Evolutionary conservation across 2,797 vertebrate species (phyloP), one percentile per base, ranked within the genome.

Genomic region (Naso thynnoides): DNA sequence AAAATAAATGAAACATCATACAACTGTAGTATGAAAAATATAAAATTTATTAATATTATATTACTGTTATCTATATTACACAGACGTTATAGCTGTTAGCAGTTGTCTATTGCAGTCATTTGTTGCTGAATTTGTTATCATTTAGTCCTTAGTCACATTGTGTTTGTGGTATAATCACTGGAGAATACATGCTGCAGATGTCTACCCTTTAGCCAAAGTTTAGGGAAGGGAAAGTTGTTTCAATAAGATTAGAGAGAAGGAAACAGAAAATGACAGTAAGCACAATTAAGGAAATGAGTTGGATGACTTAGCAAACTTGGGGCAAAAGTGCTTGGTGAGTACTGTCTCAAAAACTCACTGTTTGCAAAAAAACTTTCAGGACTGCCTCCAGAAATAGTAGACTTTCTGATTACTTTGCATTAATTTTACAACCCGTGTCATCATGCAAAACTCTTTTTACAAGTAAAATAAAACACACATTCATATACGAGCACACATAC

Each of bases 161-260:
- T 42, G 47, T 1, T 13, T 60, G 36, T 16, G 8, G n/a, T 23
- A 44, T 67, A 71, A 70, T 68, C 26, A 66, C 36, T 13, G 14
- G 36, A n/a, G n/a, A n/a, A n/a, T n/a, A 63, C 54, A 24, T 55
- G 49, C 67, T 55, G 59, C 70, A 61, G 18, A 67, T 78, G 41
- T 61, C 71, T 39, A 44, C 49, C 41, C 41, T 31, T 56, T 6
- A 48, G 45, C 9, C 56, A 75, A 70, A 31, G 10, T 36, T 41
- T 26, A 26, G 15, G 14, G 31, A 73, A 54, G 70, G 83, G 60
- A 90, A 90, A 87, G 54, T 70, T 50, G 81, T 85, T 73, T 45
- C 26, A 55, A 55, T 5, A 8, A 91, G 92, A 93, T 93, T 91
- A 92, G 71, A 76, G 21, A 50, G 16, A 16, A 91, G 90, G 91